These are phyloP conservation scores for Thaumatotibia leucotreta DNA, from an alignment of 1,140 invertebrate genomes.

Conservation along the genomic window DNA sequence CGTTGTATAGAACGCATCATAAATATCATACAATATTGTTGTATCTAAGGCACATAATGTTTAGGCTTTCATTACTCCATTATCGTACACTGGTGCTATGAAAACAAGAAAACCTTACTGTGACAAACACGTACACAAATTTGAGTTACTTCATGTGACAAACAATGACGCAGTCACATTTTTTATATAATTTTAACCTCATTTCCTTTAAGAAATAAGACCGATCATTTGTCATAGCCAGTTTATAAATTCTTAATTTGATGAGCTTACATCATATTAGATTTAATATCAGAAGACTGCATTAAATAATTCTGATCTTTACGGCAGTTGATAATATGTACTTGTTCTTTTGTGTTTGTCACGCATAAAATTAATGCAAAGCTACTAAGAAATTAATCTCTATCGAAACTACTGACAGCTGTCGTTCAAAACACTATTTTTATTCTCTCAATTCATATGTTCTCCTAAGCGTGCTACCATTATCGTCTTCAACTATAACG, in stretches of 20 bases:
- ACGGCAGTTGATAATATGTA: neutral
- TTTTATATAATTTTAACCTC: too few relatives aligned
- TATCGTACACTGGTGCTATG: constrained; percentile 68
- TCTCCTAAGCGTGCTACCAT: neutral
- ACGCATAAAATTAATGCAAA: constrained; percentile 53
- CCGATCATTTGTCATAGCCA: too few relatives aligned
- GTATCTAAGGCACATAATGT: constrained; percentile 76
- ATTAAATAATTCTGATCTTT: neutral
- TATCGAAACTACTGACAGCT: constrained; percentile 55
- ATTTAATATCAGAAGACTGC: neutral
- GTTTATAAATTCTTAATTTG: too few relatives aligned
- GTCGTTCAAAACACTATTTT: constrained; percentile 43
- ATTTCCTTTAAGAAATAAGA: too few relatives aligned
- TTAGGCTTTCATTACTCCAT: constrained; percentile 73
- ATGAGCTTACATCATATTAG: too few relatives aligned
- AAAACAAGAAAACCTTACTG: constrained; percentile 36
- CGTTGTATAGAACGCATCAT: constrained; percentile 76
- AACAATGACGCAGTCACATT: constrained; percentile 8
- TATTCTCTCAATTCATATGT: neutral
- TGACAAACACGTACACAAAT: constrained; percentile 32
- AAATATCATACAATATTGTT: constrained; percentile 75
- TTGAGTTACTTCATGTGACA: neutral
- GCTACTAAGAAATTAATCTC: constrained; percentile 55
- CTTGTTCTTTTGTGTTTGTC: constrained; percentile 35
- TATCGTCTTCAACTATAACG: neutral